phyloP scores from a whole-genome alignment of 2,888 invertebrate genomes.

The Actias luna region DNA sequence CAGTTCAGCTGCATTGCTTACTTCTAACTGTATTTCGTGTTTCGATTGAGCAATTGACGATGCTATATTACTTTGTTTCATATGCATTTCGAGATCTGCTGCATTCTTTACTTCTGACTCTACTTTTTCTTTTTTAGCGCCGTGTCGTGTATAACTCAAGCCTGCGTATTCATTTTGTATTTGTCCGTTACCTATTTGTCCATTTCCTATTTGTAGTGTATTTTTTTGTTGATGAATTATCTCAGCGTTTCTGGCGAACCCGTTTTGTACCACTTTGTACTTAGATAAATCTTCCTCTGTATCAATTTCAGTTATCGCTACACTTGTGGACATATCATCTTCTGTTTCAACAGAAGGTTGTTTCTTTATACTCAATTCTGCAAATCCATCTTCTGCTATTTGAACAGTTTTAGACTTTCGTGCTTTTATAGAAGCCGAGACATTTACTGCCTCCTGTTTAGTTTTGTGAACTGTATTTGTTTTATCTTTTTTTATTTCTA shows the following conservation, averaged over 20 bases:
- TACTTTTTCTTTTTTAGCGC: conserved; percentile 23
- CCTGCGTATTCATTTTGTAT: conserved; percentile 28
- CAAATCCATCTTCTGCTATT: conserved; percentile 36
- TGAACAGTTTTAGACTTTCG: conserved; percentile 25
- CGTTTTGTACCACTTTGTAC: conserved; percentile 13
- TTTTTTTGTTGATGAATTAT: conserved; percentile 19
- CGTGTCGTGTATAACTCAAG: conserved; percentile 26
- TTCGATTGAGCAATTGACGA: not conserved
- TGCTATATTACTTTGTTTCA: not conserved
- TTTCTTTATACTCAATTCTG: conserved; percentile 45
- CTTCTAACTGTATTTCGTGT: conserved; percentile 24
- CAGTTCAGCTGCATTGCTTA: conserved; percentile 7
- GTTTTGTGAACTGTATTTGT: conserved; percentile 23
- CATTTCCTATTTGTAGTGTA: conserved; percentile 10
- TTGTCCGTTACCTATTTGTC: conserved; percentile 22
- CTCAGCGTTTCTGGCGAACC: conserved; percentile 23
- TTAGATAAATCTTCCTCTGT: conserved; percentile 26
- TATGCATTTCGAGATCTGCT: not conserved
- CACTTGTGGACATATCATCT: conserved; percentile 28
- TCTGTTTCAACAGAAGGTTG: conserved; percentile 24
- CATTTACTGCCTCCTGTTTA: conserved; percentile 20
- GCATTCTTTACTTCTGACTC: conserved; percentile 24
- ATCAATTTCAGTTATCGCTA: conserved; percentile 34
- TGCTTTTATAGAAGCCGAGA: conserved; percentile 19
- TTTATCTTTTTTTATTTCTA: conserved; percentile 20